Evolutionary conservation across 2,113 vertebrate genomes (phyloP), one percentile per base, ranked within the genome.

Genomic region (Phocoena sinus): DNA sequence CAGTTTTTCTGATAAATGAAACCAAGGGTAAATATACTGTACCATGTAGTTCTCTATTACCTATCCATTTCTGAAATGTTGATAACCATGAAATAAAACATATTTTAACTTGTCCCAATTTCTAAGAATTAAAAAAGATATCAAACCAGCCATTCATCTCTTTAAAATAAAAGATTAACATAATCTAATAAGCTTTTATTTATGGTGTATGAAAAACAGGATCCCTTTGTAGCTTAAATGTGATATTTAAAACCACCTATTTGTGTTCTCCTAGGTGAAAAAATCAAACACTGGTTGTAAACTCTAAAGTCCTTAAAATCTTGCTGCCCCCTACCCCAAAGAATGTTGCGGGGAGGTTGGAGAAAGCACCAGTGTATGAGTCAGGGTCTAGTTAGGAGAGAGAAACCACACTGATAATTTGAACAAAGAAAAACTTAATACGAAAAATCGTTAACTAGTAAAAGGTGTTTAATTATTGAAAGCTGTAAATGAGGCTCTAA

Each of bases 241-340:
- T 91, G 23, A 41, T 89, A 76, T 81, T 85, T 96, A 80, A 91
- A 94, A 85, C 71, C 56, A 80, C 15, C 56, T 83, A 62, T 91
- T 95, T 90, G 18, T 83, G 20, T 67, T 90, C n/a, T 89, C 13
- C 26, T 47, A 28, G 84, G 33, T 50, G n/a, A 15, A 89, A 95
- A 82, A 67, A 79, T 20, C 8, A 93, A 74, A 84, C 1, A 50
- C 28, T 93, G 92, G 50, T 85, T 53, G 2, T 73, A 96, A 95
- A 70, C 91, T 95, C 28, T 96, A 36, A 94, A 31, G 10, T 91
- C 13, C 62, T 96, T 85, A 89, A 88, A 38, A 74, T 89, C 33
- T 68, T 76, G 28, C 18, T 28, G 14, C 33, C 15, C 15, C 12
- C 2, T 26, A 20, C 9, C 17, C 44, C 28, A 67, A 23, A 63